phyloP scores from a whole-genome alignment of 1,140 invertebrate species.

The Eriocheir sinensis region DNA sequence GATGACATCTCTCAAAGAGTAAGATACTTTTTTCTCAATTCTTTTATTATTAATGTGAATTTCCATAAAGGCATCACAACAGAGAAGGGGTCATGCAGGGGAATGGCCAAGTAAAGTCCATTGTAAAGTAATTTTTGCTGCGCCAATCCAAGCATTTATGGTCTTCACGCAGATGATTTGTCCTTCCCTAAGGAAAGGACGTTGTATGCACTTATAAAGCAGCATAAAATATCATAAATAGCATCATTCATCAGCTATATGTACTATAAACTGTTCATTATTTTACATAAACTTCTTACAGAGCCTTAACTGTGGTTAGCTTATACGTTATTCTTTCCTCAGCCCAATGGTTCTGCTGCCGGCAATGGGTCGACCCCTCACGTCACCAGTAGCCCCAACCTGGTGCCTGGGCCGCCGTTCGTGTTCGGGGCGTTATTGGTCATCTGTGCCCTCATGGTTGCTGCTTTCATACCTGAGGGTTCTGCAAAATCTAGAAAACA shows the following conservation, averaged over 20 bases:
- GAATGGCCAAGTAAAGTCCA: too few species aligned
- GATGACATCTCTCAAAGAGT: slow-evolving; percentile 69
- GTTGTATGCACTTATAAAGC: too few species aligned
- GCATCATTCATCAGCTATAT: too few species aligned
- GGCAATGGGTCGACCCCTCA: slow-evolving; percentile 63
- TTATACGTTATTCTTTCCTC: slow-evolving; percentile 32
- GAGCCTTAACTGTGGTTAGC: neutral
- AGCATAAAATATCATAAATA: too few species aligned
- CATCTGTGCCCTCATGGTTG: slow-evolving; percentile 95
- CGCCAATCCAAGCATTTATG: too few species aligned
- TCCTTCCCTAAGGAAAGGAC: too few species aligned
- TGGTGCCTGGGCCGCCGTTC: slow-evolving; percentile 99
- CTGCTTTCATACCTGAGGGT: slow-evolving; percentile 91
- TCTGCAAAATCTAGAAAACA: slow-evolving; percentile 81
- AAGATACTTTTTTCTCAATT: neutral
- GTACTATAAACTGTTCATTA: too few species aligned
- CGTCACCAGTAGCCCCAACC: slow-evolving; percentile 81
- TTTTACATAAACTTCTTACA: too few species aligned
- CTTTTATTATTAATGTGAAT: neutral
- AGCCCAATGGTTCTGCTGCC: slow-evolving; percentile 65
- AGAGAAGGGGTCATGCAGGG: neutral
- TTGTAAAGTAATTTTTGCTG: too few species aligned
- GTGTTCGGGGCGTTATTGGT: slow-evolving; percentile 98
- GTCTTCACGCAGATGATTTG: too few species aligned
- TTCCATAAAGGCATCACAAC: neutral